Percentiles rank a stretch among this genome's conserved stretches.
Conservation (phyloP, 2,113 vertebrate genomes). For the Epinephelus moara region DNA sequence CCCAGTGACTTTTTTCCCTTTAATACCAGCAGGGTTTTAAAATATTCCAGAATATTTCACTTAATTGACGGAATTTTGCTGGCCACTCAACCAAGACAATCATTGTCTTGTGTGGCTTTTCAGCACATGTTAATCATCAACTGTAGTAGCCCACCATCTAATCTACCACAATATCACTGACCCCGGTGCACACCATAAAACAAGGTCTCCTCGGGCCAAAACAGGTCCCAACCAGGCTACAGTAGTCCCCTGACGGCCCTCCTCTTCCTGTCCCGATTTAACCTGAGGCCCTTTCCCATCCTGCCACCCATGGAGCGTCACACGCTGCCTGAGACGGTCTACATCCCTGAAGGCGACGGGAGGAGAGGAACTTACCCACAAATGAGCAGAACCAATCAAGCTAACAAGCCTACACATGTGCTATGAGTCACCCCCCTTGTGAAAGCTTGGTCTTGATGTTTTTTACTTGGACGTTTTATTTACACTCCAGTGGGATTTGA, state of each 20-base stretch:
- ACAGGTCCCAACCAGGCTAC: constrained; percentile 9
- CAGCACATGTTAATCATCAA: constrained; percentile 43
- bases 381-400: constrained; percentile 49
- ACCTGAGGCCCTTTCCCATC: constrained; percentile 56
- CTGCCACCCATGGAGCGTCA: constrained; percentile 65
- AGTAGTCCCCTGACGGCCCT: constrained; percentile 5
- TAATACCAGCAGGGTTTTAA: background rate
- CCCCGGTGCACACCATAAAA: constrained; percentile 44
- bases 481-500: constrained; percentile 39
- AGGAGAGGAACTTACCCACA: constrained; percentile 43
- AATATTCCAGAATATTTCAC: background rate
- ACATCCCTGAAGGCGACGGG: constrained; percentile 40
- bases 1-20: background rate
- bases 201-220: constrained; percentile 35
- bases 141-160: constrained; percentile 22
- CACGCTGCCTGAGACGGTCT: constrained; percentile 30
- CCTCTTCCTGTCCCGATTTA: constrained; percentile 60
- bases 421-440: constrained; percentile 28
- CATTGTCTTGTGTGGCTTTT: background rate
- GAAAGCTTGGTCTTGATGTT: constrained; percentile 48
- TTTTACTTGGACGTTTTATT: constrained; percentile 57
- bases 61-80: background rate
- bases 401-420: constrained; percentile 60
- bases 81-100: background rate
- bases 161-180: constrained; percentile 35